Conservation (phyloP, 2,888 invertebrate species). For the Drosophila infuscata region DNA sequence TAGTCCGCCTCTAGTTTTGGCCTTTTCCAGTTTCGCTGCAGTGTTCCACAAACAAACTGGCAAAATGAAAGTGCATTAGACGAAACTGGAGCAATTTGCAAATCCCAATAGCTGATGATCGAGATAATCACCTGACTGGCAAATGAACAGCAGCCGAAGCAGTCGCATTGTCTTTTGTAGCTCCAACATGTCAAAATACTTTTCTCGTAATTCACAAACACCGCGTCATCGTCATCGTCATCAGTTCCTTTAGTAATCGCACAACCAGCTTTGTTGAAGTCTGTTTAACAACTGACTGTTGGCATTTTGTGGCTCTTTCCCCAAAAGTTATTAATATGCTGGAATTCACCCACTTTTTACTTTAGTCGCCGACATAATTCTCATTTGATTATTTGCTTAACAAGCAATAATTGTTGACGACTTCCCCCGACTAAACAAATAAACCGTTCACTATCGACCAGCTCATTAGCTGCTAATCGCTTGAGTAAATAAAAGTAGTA, state of each 20-base stretch:
- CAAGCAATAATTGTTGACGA: conserved; percentile 58
- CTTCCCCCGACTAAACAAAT: conserved; percentile 24
- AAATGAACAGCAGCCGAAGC: conserved; percentile 51
- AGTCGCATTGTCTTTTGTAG: conserved; percentile 32
- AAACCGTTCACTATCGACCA: conserved; percentile 31
- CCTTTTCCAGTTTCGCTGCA: conserved; percentile 63
- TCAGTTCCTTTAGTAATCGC: background rate
- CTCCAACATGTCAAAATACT: background rate
- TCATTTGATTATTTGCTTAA: conserved; percentile 48
- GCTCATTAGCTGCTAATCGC: conserved; percentile 70
- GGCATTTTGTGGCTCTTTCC: conserved; percentile 18
- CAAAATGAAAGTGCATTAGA: conserved; percentile 71
- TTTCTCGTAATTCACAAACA: conserved; percentile 4
- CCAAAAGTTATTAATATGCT: conserved; percentile 57
- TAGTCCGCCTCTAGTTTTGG: conserved; percentile 28
- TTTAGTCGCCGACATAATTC: conserved; percentile 10
- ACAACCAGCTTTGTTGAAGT: conserved; percentile 16
- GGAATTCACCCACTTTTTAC: conserved; percentile 52
- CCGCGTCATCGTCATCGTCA: background rate
- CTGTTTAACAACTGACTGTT: conserved; percentile 33
- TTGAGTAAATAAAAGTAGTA: conserved; percentile 63
- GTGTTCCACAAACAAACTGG: conserved; percentile 75
- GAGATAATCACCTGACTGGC: conserved; percentile 67
- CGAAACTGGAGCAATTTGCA: conserved; percentile 59
- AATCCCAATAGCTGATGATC: conserved; percentile 19